A percentile compares a stretch with the other conserved stretches of the same genome.
These are phyloP conservation scores for Vulpes vulpes DNA, from an alignment of 2,113 vertebrate genomes.

Conservation along the genomic window DNA sequence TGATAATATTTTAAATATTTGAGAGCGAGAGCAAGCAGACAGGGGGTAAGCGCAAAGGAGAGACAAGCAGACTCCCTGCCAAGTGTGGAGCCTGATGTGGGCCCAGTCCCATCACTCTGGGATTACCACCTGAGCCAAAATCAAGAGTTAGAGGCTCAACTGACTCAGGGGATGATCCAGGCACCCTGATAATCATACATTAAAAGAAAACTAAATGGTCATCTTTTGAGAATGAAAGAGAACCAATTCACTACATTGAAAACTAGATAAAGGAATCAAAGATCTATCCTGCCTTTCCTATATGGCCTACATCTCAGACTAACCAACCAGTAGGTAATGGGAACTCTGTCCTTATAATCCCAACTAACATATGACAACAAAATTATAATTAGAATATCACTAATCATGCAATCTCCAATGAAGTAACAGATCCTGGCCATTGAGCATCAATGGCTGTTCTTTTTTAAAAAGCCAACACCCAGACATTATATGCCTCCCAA, in stretches of 20 bases:
- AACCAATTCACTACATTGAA: background rate
- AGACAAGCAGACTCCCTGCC: background rate
- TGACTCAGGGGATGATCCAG: background rate
- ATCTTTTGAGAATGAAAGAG: background rate
- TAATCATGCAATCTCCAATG: background rate
- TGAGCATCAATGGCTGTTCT: background rate
- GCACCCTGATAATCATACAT: background rate
- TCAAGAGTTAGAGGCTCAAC: background rate
- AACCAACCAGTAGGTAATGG: background rate
- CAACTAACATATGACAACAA: background rate
- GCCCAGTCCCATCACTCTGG: background rate
- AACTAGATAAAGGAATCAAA: background rate
- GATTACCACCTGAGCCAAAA: background rate
- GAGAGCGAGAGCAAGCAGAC: background rate
- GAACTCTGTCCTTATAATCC: background rate
- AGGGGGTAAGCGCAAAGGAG: background rate
- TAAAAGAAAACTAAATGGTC: background rate
- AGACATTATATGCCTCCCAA: background rate
- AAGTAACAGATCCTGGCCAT: background rate
- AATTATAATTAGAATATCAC: background rate
- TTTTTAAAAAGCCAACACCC: background rate
- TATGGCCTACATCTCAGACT: background rate
- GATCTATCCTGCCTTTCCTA: background rate
- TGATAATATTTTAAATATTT: background rate
- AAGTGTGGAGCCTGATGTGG: background rate